Base-by-base conservation (phyloP, 2,888 invertebrate species). In the Agrenia bidenticulata region DNA sequence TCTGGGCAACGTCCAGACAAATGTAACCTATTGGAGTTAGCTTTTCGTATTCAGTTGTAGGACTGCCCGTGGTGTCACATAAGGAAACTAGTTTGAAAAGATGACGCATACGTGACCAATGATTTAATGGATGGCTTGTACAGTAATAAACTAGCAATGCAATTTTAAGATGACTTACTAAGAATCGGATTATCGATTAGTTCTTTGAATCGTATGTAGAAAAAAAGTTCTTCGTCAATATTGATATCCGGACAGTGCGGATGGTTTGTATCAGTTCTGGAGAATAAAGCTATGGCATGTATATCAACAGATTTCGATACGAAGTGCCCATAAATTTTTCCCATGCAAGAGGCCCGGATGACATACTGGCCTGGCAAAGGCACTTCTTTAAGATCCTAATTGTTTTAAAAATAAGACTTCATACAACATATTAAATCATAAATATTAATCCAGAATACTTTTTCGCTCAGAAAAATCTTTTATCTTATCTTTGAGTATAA, bases 161-260 rank as follows among this genome's bases (percentile, higher is more conserved):
- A n/a, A n/a, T n/a, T n/a, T n/a, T n/a, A n/a, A n/a, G n/a, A n/a
- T n/a, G n/a, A 41, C 67, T 51, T 61, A 67, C 67, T 61, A 23
- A 63, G 56, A n/a, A 67, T 15, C 0, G 67, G 67, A 49, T 67
- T 63, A 41, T 67, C 63, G 26, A 67, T 45, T 37, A 67, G 32
- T 15, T 63, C 61, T 24, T 63, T 61, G 45, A 60, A 67, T 11
- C 37, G 55, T 0, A 67, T 32, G 17, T 63, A 57, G 7, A 63
- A 63, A 23, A 23, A 49, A 9, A 63, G 55, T 7, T 63, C 63
- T 23, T 67, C 60, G 15, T 60, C 50, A 11, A 67, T 24, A 45
- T 49, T 60, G 15, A 67, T 63, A 39, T 67, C 67, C 1, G 63
- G 66, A 23, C 53, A 51, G 50, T n/a, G 49, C 2, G 13, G 7